Conservation (phyloP, 64 coral and sea anemone species). For the Cladopsammia gracilis region DNA sequence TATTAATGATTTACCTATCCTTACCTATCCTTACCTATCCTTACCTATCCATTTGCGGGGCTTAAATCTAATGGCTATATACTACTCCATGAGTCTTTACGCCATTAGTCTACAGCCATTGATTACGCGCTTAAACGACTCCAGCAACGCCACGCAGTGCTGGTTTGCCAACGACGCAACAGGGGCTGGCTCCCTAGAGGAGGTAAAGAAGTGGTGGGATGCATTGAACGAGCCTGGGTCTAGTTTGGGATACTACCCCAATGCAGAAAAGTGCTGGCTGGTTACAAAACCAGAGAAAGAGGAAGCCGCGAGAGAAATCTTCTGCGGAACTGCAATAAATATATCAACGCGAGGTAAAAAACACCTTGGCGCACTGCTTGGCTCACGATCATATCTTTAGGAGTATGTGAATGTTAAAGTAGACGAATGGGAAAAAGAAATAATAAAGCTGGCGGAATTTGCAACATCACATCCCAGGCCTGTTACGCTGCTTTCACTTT, state of each 20-base stretch:
- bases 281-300: neutral
- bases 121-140: neutral
- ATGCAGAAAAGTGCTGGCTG: constrained; percentile 22
- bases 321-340: too few relatives aligned
- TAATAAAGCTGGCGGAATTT: constrained; percentile 24
- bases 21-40: too few relatives aligned
- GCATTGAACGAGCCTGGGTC: neutral
- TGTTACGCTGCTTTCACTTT: too few relatives aligned
- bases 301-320: too few relatives aligned
- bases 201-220: constrained; percentile 14
- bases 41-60: too few relatives aligned
- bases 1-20: too few relatives aligned
- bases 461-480: constrained; percentile 27
- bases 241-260: neutral
- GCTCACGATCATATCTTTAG: neutral
- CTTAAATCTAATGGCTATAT: too few relatives aligned
- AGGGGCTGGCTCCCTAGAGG: neutral
- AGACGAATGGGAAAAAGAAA: constrained; percentile 11
- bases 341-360: neutral
- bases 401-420: too few relatives aligned
- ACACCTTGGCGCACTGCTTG: constrained; percentile 38
- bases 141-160: neutral
- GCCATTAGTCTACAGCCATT: too few relatives aligned
- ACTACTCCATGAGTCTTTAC: too few relatives aligned
- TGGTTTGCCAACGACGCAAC: constrained; percentile 22